Conservation (phyloP, 2,113 vertebrate genomes). For the Macquaria ambigua region DNA sequence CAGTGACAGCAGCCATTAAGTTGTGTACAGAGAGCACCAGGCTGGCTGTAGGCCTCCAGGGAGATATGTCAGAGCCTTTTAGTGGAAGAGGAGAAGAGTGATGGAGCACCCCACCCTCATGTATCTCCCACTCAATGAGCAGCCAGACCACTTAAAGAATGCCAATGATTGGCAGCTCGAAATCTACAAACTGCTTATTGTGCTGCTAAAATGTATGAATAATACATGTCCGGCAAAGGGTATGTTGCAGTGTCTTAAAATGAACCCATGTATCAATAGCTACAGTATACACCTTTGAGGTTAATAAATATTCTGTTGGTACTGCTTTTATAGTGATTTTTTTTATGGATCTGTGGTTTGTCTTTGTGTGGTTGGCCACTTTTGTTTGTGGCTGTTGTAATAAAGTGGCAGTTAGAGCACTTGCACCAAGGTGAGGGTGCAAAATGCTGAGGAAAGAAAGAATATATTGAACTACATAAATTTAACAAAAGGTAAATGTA, state of each 20-base stretch:
- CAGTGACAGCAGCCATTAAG: constrained; percentile 81
- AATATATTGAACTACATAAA: constrained; percentile 1
- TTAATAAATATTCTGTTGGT: constrained; percentile 64
- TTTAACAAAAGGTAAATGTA: constrained; percentile 19
- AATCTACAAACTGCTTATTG: constrained; percentile 79
- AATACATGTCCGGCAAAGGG: constrained; percentile 67
- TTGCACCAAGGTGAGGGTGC: constrained; percentile 25
- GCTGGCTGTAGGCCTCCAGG: constrained; percentile 73
- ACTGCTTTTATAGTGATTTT: constrained; percentile 54
- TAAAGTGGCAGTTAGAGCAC: constrained; percentile 50
- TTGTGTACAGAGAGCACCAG: constrained; percentile 77
- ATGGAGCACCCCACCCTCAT: constrained; percentile 74
- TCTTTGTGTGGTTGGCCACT: constrained; percentile 48
- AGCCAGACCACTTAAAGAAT: constrained; percentile 75
- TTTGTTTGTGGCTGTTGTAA: constrained; percentile 54
- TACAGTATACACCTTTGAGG: constrained; percentile 51
- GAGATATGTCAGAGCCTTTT: constrained; percentile 81
- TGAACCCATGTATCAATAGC: constrained; percentile 63
- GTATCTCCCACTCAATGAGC: constrained; percentile 72
- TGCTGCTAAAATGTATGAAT: constrained; percentile 74
- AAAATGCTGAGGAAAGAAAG: constrained; percentile 35
- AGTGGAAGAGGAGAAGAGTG: constrained; percentile 78
- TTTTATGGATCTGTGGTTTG: constrained; percentile 67
- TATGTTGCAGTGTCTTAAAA: constrained; percentile 64
- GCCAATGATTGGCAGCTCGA: constrained; percentile 71